Conservation (phyloP, 2,888 invertebrate species). For the Leptopilina myrica region DNA sequence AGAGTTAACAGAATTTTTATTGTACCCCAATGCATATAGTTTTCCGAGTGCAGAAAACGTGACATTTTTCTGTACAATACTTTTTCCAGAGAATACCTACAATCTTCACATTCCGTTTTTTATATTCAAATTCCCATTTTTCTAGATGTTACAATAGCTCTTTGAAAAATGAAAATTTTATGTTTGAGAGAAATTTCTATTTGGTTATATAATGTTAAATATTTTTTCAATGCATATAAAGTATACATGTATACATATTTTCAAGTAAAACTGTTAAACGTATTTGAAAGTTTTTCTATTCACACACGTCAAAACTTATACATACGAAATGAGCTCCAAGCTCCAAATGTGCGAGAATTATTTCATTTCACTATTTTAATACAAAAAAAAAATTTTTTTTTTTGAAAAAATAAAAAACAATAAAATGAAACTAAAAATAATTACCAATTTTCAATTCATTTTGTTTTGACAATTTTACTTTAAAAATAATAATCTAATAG, state of each 20-base stretch:
- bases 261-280: not conserved
- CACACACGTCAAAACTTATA: not conserved
- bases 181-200: not conserved
- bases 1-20: too few species aligned
- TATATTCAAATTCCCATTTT: slow-evolving; percentile 5
- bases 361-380: too few species aligned
- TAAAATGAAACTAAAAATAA: too few species aligned
- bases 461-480: too few species aligned
- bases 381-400: too few species aligned
- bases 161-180: not conserved
- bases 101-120: not conserved
- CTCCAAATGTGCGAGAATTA: too few species aligned
- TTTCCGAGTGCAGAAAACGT: not conserved
- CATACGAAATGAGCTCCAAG: too few species aligned
- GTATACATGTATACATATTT: not conserved
- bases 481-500: too few species aligned
- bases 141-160: not conserved
- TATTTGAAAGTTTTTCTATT: not conserved
- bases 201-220: slow-evolving; percentile 8
- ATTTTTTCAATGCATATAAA: slow-evolving; percentile 11
- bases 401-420: too few species aligned
- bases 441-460: too few species aligned
- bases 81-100: not conserved
- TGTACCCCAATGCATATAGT: too few species aligned
- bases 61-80: not conserved